Conservation (phyloP, 2,888 invertebrate genomes). For the Sthenelais limicola region DNA sequence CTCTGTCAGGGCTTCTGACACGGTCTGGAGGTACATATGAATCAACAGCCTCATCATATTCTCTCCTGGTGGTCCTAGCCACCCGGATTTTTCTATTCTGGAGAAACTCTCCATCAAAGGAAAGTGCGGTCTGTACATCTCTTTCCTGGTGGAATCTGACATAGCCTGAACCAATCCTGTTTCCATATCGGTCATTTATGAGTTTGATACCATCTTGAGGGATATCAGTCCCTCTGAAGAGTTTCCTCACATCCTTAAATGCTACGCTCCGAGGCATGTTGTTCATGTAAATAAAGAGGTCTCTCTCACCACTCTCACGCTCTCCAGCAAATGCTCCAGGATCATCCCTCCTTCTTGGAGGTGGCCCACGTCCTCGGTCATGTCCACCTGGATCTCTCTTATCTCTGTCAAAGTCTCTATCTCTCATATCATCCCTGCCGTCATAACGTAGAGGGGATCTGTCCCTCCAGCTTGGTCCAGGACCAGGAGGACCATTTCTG, state of each 20-base stretch:
- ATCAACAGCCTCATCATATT: constrained; percentile 84
- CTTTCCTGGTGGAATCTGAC: constrained; percentile 83
- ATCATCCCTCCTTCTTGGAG: background rate
- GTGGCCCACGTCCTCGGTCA: background rate
- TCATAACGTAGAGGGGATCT: background rate
- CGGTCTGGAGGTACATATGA: constrained; percentile 59
- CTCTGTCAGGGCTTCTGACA: background rate
- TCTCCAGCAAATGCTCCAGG: background rate
- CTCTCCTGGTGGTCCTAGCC: constrained; percentile 79
- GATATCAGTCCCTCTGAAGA: constrained; percentile 84
- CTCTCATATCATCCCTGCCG: constrained; percentile 2
- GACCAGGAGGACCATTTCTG: constrained; percentile 27
- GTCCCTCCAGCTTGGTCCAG: constrained; percentile 24
- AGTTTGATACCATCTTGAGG: constrained; percentile 89
- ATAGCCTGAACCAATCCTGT: constrained; percentile 83
- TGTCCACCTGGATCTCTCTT: constrained; percentile 7
- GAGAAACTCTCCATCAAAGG: constrained; percentile 77
- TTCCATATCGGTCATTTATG: constrained; percentile 85
- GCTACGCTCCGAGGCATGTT: constrained; percentile 82
- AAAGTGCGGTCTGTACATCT: constrained; percentile 82
- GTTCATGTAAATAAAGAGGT: constrained; percentile 77
- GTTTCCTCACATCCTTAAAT: constrained; percentile 85
- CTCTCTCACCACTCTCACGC: constrained; percentile 3
- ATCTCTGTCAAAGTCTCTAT: background rate
- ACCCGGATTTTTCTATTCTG: constrained; percentile 81